A percentile compares a stretch with the other conserved stretches of the same genome.
These are phyloP conservation scores for Mythimna impura DNA, from an alignment of 2,888 invertebrate species.

Conservation along the genomic window DNA sequence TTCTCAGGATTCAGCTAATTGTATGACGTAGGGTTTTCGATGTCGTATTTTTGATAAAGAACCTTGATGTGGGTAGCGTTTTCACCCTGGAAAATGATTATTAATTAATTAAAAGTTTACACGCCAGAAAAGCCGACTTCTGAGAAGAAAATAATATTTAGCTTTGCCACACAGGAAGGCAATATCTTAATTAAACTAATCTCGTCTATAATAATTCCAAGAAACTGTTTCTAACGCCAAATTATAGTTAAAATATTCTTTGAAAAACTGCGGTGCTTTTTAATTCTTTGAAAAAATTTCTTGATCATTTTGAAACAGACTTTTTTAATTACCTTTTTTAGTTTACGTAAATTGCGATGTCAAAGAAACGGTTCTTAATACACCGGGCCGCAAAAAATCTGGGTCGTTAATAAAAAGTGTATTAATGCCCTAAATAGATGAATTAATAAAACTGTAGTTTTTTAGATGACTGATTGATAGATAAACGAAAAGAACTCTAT, in stretches of 20 bases:
- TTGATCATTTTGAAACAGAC: slow-evolving; percentile 5
- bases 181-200: slow-evolving; percentile 1
- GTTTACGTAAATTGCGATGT: slow-evolving; percentile 17
- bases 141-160: slow-evolving; percentile 14
- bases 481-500: no score
- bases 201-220: neutral
- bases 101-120: slow-evolving; percentile 1
- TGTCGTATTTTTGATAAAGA: slow-evolving; percentile 7
- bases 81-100: neutral
- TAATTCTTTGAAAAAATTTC: neutral
- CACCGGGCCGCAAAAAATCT: no score
- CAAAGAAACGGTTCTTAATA: slow-evolving; percentile 17
- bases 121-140: neutral
- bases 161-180: neutral
- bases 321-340: slow-evolving; percentile 26
- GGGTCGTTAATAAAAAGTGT: no score
- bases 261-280: neutral
- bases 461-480: no score
- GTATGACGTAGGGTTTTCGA: neutral
- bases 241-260: neutral
- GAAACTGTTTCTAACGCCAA: neutral
- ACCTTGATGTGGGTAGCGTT: neutral
- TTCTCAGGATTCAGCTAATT: neutral
- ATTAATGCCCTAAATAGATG: no score
- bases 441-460: no score